These are phyloP conservation scores for Fragariocoptes setiger DNA, from an alignment of 1,140 invertebrate species.

Conservation along the genomic window DNA sequence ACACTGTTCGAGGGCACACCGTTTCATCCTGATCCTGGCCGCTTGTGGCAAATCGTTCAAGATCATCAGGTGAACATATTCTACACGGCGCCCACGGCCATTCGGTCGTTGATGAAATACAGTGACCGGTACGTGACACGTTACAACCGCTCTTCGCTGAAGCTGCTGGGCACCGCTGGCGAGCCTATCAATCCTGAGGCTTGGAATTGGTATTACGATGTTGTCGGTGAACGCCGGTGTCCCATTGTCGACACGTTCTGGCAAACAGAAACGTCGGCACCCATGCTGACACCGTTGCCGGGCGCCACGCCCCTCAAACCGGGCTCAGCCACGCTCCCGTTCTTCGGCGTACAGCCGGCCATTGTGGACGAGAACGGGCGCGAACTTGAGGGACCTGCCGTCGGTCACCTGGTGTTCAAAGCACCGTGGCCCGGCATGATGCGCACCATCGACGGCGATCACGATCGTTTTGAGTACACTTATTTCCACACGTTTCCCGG, in stretches of 20 bases:
- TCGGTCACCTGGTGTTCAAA: slow-evolving; percentile 44
- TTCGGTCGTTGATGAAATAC: slow-evolving; percentile 71
- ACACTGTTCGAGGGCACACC: slow-evolving; percentile 77
- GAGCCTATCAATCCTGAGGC: slow-evolving; percentile 94
- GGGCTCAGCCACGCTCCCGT: slow-evolving; percentile 75
- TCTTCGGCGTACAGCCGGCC: slow-evolving; percentile 69
- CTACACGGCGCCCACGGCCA: slow-evolving; percentile 92
- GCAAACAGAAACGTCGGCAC: slow-evolving; percentile 69
- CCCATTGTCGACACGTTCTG: slow-evolving; percentile 93
- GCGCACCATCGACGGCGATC: slow-evolving; percentile 64
- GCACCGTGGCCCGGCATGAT: slow-evolving; percentile 84
- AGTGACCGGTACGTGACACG: slow-evolving; percentile 25
- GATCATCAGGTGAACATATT: slow-evolving; percentile 86
- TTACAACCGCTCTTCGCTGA: slow-evolving; percentile 21
- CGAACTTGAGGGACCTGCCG: slow-evolving; percentile 51
- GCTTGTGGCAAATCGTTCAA: slow-evolving; percentile 67
- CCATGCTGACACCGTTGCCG: slow-evolving; percentile 63
- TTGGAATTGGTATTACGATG: slow-evolving; percentile 80
- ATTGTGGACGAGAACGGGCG: slow-evolving; percentile 58
- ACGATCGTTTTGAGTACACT: slow-evolving; percentile 62
- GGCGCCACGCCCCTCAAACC: slow-evolving; percentile 83
- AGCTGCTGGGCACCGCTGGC: slow-evolving; percentile 68
- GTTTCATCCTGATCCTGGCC: slow-evolving; percentile 37
- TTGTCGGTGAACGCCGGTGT: slow-evolving; percentile 31
- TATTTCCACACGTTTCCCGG: slow-evolving; percentile 86